These are phyloP conservation scores for Holothuria scabra DNA, from an alignment of 53 echinoderm and acorn worm species.

Conservation along the genomic window DNA sequence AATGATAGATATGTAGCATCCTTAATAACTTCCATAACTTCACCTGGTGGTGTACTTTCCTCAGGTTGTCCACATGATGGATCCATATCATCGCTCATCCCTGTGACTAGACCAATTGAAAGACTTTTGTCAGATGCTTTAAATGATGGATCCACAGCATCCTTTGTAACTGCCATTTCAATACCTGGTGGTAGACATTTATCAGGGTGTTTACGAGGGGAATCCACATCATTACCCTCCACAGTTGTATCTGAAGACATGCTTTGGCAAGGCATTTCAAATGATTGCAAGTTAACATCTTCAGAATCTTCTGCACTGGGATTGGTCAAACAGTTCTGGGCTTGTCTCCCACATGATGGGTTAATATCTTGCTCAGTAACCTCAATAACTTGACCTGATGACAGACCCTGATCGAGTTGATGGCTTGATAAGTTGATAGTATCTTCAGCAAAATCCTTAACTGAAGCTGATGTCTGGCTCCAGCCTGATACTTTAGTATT, in stretches of 20 bases:
- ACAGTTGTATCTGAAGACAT: background rate
- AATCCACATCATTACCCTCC: constrained; percentile 10
- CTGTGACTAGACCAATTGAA: background rate
- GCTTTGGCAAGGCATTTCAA: background rate
- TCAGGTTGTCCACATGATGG: background rate
- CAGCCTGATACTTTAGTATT: too few relatives aligned
- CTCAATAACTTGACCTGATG: background rate
- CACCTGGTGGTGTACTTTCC: background rate
- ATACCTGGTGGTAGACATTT: background rate
- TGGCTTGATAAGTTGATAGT: background rate
- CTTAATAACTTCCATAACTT: constrained; percentile 6
- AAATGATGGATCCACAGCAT: background rate
- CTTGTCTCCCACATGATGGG: background rate
- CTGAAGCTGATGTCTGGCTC: background rate
- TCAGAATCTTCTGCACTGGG: background rate
- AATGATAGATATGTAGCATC: background rate
- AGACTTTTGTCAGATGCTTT: background rate
- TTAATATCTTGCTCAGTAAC: background rate
- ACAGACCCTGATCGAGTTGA: background rate
- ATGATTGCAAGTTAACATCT: background rate
- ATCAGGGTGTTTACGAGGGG: background rate
- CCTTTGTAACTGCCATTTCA: background rate
- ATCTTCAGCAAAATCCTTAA: background rate
- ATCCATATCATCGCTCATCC: background rate
- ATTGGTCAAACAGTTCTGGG: background rate